Conservation (phyloP, 2,888 invertebrate genomes). For the Lepidocyrtinus sp. region DNA sequence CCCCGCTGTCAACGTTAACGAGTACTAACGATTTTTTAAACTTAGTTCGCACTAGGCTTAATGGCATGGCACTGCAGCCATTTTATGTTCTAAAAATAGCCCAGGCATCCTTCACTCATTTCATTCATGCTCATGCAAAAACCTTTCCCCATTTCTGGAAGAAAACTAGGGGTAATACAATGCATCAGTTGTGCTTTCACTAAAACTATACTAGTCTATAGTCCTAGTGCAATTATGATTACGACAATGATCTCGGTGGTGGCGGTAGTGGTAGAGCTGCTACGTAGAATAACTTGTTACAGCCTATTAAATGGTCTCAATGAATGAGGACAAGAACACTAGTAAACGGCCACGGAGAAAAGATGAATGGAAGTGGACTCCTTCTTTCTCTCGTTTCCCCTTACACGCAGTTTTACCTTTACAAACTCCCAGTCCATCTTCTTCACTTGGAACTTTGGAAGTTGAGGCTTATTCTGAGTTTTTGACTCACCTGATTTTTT, state of each 20-base stretch:
- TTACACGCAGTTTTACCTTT: neutral
- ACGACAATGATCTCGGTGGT: neutral
- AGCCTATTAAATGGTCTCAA: constrained; percentile 7
- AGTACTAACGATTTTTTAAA: constrained; percentile 16
- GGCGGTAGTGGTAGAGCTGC: neutral
- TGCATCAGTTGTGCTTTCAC: neutral
- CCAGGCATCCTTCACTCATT: neutral
- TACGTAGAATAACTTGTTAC: neutral
- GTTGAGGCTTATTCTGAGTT: too few species aligned
- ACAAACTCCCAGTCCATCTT: neutral
- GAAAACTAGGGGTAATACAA: neutral
- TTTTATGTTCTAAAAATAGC: constrained; percentile 3
- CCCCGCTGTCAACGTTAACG: constrained; percentile 16
- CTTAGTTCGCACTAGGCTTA: neutral
- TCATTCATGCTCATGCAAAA: constrained; percentile 16
- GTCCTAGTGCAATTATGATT: constrained; percentile 18
- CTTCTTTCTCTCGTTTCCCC: constrained; percentile 5
- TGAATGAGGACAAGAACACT: constrained; percentile 12
- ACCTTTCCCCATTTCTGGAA: neutral
- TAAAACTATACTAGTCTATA: neutral
- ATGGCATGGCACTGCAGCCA: neutral
- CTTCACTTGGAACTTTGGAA: neutral
- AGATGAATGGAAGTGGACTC: constrained; percentile 4
- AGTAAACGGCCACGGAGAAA: neutral
- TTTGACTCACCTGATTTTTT: too few species aligned